Percentiles rank a stretch among this genome's conserved stretches.
Evolutionary conservation across 2,797 vertebrate genomes (phyloP).

Genomic region (Malacoraja senta): DNA sequence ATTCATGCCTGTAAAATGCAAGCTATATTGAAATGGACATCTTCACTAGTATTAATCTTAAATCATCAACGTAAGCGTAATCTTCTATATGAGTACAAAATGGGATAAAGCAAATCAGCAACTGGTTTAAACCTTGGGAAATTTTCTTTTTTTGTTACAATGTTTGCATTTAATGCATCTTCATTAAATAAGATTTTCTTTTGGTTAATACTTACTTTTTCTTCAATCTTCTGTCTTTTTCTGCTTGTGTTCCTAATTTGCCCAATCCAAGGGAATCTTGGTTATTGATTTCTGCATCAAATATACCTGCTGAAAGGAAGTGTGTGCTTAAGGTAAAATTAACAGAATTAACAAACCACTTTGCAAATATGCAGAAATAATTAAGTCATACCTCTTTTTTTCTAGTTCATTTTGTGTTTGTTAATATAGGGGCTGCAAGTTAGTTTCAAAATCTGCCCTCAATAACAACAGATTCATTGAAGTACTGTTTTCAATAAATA

Average conservation of each 20-base stretch:
- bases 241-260: conserved; percentile 95
- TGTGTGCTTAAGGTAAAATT: not conserved
- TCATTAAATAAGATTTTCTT: too few relatives aligned
- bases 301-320: conserved; percentile 65
- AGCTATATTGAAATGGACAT: conserved; percentile 33
- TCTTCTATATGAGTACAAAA: not conserved
- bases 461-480: not conserved
- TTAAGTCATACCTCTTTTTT: not conserved
- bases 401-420: not conserved
- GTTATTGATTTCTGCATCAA: conserved; percentile 78
- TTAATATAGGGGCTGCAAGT: not conserved
- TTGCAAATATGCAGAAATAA: not conserved
- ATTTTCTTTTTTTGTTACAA: not conserved
- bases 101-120: not conserved
- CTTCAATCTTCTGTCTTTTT: conserved; percentile 92
- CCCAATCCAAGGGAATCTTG: conserved; percentile 80
- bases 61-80: not conserved
- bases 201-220: conserved; percentile 80
- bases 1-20: conserved; percentile 76
- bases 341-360: not conserved
- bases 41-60: not conserved
- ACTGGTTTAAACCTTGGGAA: not conserved
- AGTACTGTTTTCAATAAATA: not conserved
- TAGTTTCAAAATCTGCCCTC: not conserved
- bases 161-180: too few relatives aligned